These are phyloP conservation scores for Balaenoptera acutorostrata DNA, from an alignment of 2,113 vertebrate genomes.

Conservation along the genomic window DNA sequence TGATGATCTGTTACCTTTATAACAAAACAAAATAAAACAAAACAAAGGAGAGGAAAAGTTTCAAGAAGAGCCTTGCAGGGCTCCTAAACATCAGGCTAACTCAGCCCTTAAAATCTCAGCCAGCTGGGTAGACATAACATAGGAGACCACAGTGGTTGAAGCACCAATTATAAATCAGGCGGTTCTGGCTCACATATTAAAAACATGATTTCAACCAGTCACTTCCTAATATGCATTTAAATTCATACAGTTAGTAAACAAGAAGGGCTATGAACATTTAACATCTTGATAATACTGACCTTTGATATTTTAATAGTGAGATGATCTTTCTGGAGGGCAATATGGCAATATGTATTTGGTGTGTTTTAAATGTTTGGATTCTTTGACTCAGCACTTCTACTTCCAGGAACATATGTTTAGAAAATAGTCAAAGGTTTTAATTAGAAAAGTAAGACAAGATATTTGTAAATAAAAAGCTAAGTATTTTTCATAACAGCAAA, in stretches of 20 bases:
- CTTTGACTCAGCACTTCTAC: neutral
- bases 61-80: neutral
- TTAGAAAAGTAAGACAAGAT: neutral
- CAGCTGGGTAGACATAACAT: neutral
- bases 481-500: neutral
- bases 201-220: neutral
- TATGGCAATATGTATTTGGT: neutral
- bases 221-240: neutral
- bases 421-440: neutral
- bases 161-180: neutral
- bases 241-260: neutral
- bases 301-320: neutral
- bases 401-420: neutral
- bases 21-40: neutral
- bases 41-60: neutral
- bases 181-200: neutral
- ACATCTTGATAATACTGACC: neutral
- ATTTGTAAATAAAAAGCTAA: neutral
- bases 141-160: neutral
- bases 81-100: neutral
- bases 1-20: neutral
- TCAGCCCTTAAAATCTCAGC: neutral
- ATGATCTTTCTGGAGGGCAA: neutral
- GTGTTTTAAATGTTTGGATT: neutral
- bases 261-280: neutral